A percentile compares a stretch with the other conserved stretches of the same genome.
phyloP scores from a whole-genome alignment of 1,140 invertebrate species.

The Batillaria attramentaria region DNA sequence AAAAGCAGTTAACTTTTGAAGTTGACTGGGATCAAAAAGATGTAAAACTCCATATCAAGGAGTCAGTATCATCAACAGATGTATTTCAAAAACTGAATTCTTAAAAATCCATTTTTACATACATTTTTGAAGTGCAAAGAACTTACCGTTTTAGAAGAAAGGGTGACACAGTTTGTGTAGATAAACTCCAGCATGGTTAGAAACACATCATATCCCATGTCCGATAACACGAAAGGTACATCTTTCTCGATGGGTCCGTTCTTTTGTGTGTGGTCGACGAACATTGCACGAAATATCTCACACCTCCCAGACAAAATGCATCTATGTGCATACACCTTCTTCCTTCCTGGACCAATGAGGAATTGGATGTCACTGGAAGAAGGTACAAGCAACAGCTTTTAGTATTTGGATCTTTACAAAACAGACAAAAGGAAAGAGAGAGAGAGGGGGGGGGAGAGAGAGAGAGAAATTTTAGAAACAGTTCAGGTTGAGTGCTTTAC shows the following conservation, averaged over 20 bases:
- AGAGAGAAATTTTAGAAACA: too few relatives aligned
- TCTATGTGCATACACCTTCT: constrained; percentile 67
- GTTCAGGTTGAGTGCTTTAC: too few relatives aligned
- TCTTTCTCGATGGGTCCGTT: constrained; percentile 51
- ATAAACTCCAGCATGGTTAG: constrained; percentile 68
- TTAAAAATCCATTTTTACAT: neutral
- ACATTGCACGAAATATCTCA: constrained; percentile 70
- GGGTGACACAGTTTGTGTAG: constrained; percentile 69
- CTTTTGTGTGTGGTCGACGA: constrained; percentile 62
- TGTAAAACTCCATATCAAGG: too few relatives aligned
- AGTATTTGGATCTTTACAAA: too few relatives aligned
- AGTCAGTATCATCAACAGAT: too few relatives aligned
- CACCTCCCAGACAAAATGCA: constrained; percentile 69
- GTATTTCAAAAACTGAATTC: neutral
- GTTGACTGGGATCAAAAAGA: too few relatives aligned
- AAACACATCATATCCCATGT: constrained; percentile 67
- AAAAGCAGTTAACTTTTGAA: too few relatives aligned
- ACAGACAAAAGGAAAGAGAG: too few relatives aligned
- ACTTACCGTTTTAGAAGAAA: constrained; percentile 66
- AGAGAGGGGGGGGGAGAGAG: too few relatives aligned
- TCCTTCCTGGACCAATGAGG: constrained; percentile 65
- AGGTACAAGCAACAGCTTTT: too few relatives aligned
- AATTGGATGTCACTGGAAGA: constrained; percentile 71
- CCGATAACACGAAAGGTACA: constrained; percentile 66
- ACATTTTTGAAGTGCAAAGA: too few relatives aligned